Percentiles rank a stretch among this genome's conserved stretches.
These are phyloP conservation scores for Spodoptera picta DNA, from an alignment of 2,888 invertebrate genomes.

Conservation along the genomic window DNA sequence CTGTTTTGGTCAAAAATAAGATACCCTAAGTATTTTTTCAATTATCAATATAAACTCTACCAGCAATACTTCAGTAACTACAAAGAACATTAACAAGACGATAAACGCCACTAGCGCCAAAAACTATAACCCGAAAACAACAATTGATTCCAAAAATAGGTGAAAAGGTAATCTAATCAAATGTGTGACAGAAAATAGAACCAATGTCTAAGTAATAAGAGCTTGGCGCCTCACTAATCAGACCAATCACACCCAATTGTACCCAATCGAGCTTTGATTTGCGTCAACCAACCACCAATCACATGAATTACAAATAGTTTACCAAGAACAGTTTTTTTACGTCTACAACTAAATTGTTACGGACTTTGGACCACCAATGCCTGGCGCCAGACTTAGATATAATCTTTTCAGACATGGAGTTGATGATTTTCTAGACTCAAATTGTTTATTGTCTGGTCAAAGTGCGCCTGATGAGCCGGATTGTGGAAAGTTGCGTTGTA, in stretches of 20 bases:
- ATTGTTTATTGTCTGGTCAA: too few species aligned
- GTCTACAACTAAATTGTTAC: conserved; percentile 52
- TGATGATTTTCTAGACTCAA: too few species aligned
- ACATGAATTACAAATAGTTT: conserved; percentile 49
- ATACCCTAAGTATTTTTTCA: too few species aligned
- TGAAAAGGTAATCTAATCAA: conserved; percentile 26
- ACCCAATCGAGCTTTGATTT: conserved; percentile 67
- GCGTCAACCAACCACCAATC: conserved; percentile 57
- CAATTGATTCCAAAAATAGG: background rate
- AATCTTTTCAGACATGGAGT: background rate
- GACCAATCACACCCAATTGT: conserved; percentile 62
- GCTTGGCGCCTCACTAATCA: conserved; percentile 57
- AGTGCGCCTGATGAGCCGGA: too few species aligned
- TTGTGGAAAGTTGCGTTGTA: too few species aligned
- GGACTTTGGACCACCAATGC: conserved; percentile 51
- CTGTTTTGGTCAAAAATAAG: too few species aligned
- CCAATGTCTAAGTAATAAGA: conserved; percentile 41
- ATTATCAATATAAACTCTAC: too few species aligned
- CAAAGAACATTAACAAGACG: too few species aligned
- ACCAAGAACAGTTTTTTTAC: conserved; percentile 55
- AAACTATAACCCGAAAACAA: background rate
- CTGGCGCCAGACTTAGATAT: conserved; percentile 35
- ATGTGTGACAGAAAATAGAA: conserved; percentile 34
- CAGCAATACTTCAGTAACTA: too few species aligned
- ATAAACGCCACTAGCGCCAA: too few species aligned